Conservation (phyloP, 1,140 invertebrate genomes). For the Batillaria attramentaria region DNA sequence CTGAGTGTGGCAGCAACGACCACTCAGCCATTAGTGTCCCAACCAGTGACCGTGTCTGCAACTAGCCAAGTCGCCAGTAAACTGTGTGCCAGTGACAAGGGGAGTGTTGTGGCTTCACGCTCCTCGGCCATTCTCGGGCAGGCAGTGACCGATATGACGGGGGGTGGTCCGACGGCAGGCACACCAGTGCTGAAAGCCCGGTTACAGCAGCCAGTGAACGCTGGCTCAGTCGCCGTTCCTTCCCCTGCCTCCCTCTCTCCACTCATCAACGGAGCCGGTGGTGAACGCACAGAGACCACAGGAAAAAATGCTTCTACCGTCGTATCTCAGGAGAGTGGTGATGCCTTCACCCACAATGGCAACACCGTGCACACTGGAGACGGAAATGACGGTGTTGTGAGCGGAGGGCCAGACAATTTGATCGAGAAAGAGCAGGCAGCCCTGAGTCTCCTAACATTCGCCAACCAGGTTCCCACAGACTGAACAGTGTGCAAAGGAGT, state of each 20-base stretch:
- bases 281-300: background rate
- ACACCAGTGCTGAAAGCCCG: constrained; percentile 5
- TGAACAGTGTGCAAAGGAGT: too few species aligned
- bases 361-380: background rate
- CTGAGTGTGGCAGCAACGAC: background rate
- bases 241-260: background rate
- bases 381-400: background rate
- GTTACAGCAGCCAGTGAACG: background rate
- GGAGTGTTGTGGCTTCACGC: too few species aligned
- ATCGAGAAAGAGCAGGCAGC: constrained; percentile 38
- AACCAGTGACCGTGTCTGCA: too few species aligned
- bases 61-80: too few species aligned
- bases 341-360: too few species aligned
- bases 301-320: background rate
- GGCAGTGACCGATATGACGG: background rate
- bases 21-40: too few species aligned
- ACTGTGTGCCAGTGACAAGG: too few species aligned
- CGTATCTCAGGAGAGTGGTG: background rate
- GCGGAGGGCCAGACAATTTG: background rate
- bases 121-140: too few species aligned
- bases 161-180: background rate
- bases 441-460: constrained; percentile 37
- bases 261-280: background rate
- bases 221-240: background rate
- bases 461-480: constrained; percentile 31